Evolutionary conservation across 2,113 vertebrate species (phyloP).

Genomic region (Ophiodon elongatus): DNA sequence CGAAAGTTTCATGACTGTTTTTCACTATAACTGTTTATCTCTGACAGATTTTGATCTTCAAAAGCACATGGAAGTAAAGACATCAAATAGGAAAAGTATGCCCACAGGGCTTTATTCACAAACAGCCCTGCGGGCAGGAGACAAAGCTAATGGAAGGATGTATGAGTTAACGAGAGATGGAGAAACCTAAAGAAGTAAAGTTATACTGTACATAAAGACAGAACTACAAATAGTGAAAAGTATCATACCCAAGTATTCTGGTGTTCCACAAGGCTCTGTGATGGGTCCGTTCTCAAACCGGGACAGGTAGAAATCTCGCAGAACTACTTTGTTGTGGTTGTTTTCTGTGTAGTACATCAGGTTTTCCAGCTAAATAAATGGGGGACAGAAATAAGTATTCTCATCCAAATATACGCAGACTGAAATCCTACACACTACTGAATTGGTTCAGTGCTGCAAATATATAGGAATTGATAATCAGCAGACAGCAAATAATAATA

Average conservation of each 20-base stretch:
- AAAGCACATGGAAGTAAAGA: conserved; percentile 19
- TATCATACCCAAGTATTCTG: conserved; percentile 87
- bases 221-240: neutral
- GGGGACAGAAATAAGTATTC: neutral
- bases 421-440: neutral
- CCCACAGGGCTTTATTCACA: neutral
- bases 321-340: conserved; percentile 89
- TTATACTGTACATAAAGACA: neutral
- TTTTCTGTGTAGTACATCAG: conserved; percentile 91
- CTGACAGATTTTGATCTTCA: conserved; percentile 37
- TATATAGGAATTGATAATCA: neutral
- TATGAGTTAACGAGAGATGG: neutral
- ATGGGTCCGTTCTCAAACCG: conserved; percentile 89
- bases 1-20: neutral
- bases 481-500: neutral
- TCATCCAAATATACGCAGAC: neutral
- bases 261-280: conserved; percentile 90
- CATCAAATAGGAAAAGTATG: conserved; percentile 15
- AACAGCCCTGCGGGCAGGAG: conserved; percentile 1
- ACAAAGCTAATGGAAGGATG: neutral
- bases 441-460: neutral
- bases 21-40: conserved; percentile 8
- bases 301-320: conserved; percentile 90
- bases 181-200: neutral
- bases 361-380: conserved; percentile 86